Evolutionary conservation across 2,113 vertebrate species (phyloP), one percentile per base, ranked within the genome.

Genomic region (Sardina pilchardus): DNA sequence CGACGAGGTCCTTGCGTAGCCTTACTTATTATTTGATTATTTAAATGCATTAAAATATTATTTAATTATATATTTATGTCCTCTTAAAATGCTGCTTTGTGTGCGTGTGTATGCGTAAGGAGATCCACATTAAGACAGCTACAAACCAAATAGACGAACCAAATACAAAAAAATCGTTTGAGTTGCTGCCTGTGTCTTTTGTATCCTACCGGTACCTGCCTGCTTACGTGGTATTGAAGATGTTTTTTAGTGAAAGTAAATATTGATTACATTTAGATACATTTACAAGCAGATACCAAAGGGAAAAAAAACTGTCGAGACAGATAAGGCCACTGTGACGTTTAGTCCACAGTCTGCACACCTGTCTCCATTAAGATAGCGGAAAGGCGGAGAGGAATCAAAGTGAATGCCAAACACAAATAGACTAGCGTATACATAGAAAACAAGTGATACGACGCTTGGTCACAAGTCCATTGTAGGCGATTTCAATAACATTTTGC

Each of bases 91-190:
- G 89, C 89, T 86, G 88, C 86, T 88, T 86, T 88, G 86, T 48
- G 88, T 86, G 90, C 39, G 1, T 86, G n/a, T 63, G 88, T 63
- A 87, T 71, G 48, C 56, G 30, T 84, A 83, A 53, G 82, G 30
- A 82, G 83, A 87, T 45, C 43, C 75, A 84, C 39, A 86, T 4
- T 89, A 86, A 90, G 88, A 88, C 85, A 91, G 93, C 93, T 93
- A 89, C 80, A 87, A 91, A 92, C 94, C 93, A 92, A 93, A 94
- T 91, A 89, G 81, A 8, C 84, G 12, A 92, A 92, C 90, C 92
- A 92, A 93, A 93, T 91, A 92, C 88, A 67, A 0, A 80, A 78
- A 24, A 81, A 36, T 47, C 39, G 21, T 84, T 84, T 78, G 71
- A 78, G 34, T 78, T 78, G 71, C 71, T 78, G 71, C 71, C 71